phyloP scores from a whole-genome alignment of 37 sponge, comb jelly and placozoan genomes.

The Hexactinellida sp. region DNA sequence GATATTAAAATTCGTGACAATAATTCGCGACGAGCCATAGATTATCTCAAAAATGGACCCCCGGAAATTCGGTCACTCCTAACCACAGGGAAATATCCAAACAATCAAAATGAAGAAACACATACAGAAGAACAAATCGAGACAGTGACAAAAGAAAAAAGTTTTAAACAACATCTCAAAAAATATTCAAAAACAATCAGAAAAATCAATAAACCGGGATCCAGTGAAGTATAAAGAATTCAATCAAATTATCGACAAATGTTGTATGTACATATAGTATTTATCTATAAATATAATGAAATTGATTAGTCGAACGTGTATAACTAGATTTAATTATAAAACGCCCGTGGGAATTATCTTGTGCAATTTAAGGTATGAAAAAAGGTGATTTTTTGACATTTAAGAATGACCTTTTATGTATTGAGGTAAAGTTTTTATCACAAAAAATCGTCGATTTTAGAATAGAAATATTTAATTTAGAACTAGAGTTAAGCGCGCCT shows the following conservation, averaged over 20 bases:
- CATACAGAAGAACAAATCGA: background rate
- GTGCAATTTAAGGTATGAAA: too few relatives aligned
- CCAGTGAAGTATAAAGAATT: background rate
- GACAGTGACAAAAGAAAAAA: background rate
- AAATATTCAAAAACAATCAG: background rate
- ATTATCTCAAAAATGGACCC: background rate
- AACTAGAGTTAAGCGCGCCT: too few relatives aligned
- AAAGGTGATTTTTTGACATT: too few relatives aligned
- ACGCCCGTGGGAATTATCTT: too few relatives aligned
- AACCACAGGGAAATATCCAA: background rate
- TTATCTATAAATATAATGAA: too few relatives aligned
- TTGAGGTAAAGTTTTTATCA: too few relatives aligned
- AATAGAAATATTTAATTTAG: too few relatives aligned
- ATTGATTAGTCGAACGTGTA: too few relatives aligned
- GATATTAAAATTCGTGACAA: background rate
- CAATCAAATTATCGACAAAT: background rate
- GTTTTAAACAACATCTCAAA: background rate
- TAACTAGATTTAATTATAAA: too few relatives aligned
- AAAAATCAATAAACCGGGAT: background rate
- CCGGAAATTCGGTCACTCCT: background rate
- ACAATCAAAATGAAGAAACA: background rate
- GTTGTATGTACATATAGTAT: background rate
- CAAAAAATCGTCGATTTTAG: too few relatives aligned
- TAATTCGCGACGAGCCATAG: background rate
- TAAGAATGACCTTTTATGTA: too few relatives aligned